phyloP scores from a whole-genome alignment of 2,888 invertebrate genomes.

The Agonopterix alstromeriana region DNA sequence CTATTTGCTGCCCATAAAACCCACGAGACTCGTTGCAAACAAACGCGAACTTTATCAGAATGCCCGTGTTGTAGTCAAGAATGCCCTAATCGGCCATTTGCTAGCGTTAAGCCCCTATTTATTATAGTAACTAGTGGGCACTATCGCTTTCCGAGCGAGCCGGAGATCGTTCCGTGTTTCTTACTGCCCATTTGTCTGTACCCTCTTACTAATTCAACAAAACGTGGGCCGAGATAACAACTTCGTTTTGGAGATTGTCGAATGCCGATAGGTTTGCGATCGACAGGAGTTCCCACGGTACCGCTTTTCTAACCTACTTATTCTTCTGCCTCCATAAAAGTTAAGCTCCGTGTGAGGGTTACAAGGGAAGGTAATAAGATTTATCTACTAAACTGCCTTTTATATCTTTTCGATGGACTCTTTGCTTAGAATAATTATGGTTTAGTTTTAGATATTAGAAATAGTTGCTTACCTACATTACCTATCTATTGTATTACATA shows the following conservation, averaged over 20 bases:
- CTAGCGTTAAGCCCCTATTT: constrained; percentile 60
- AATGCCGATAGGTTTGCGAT: constrained; percentile 17
- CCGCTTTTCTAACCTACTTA: constrained; percentile 5
- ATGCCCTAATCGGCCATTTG: constrained; percentile 66
- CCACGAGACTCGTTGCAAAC: constrained; percentile 55
- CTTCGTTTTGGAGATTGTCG: constrained; percentile 43
- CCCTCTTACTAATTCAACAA: constrained; percentile 67
- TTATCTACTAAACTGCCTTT: no score
- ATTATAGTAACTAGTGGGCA: constrained; percentile 66
- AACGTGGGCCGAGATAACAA: constrained; percentile 56
- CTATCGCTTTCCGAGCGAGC: constrained; percentile 58
- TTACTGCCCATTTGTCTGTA: constrained; percentile 56
- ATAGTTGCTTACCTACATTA: no score
- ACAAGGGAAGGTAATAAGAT: background rate
- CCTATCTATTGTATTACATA: no score
- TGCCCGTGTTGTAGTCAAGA: constrained; percentile 62
- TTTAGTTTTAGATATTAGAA: no score
- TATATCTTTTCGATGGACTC: no score
- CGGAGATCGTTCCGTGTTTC: constrained; percentile 51
- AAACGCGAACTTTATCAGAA: constrained; percentile 67
- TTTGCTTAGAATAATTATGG: no score
- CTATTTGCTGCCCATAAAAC: constrained; percentile 47
- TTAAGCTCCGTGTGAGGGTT: background rate
- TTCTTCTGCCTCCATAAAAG: background rate
- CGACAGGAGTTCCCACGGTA: constrained; percentile 8